Evolutionary conservation across 2,888 invertebrate genomes (phyloP).

Genomic region (Gortyna flavago): DNA sequence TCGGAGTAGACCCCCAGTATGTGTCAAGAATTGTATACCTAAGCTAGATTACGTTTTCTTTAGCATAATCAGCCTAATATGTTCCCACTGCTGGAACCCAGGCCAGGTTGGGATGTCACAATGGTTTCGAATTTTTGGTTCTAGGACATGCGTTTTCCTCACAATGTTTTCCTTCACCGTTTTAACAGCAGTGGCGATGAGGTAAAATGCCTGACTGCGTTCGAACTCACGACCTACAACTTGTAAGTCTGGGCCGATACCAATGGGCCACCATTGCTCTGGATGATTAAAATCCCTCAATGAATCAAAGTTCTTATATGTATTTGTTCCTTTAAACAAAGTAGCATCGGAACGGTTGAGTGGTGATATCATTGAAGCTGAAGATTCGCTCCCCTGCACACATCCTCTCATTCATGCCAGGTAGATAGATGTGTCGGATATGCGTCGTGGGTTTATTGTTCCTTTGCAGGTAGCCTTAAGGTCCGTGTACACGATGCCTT

Average conservation of each 20-base stretch:
- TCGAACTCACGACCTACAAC: no score
- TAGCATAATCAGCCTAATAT: not conserved
- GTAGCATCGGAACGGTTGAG: constrained; percentile 46
- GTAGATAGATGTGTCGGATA: constrained; percentile 64
- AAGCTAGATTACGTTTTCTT: not conserved
- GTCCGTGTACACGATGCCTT: constrained; percentile 26
- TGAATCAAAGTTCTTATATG: not conserved
- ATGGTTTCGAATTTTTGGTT: not conserved
- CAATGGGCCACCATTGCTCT: not conserved
- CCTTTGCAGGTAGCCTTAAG: constrained; percentile 56
- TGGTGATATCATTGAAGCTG: constrained; percentile 65
- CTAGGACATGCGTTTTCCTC: not conserved
- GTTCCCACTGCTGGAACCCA: not conserved
- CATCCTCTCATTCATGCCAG: constrained; percentile 71
- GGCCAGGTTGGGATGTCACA: not conserved
- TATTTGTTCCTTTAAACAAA: constrained; percentile 44
- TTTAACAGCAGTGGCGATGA: not conserved
- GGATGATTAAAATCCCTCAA: not conserved
- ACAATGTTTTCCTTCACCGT: not conserved
- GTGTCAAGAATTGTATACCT: not conserved
- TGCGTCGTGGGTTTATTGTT: constrained; percentile 57
- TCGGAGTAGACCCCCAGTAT: no score
- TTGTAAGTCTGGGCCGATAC: no score
- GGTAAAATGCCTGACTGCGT: not conserved
- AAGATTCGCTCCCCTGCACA: constrained; percentile 59